Base-by-base conservation (phyloP, 2,113 vertebrate species). In the Arothron firmamentum region DNA sequence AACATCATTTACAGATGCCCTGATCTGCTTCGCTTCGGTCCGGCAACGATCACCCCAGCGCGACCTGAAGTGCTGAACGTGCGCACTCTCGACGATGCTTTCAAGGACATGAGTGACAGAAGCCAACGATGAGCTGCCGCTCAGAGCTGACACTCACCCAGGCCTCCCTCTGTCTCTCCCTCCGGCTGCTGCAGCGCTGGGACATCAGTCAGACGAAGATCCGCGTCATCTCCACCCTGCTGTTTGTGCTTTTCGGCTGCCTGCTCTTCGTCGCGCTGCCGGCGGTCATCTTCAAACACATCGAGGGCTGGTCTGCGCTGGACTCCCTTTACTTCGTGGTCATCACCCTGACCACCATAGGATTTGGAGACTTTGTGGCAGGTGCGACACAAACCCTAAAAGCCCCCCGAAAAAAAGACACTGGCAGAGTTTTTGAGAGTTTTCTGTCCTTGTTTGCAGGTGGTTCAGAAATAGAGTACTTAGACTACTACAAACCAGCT, bases 261-360 rank as follows among this genome's bases (percentile, higher is more conserved):
- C 90, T 96, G 63, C 91, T 96, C 61, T 97, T 98, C 54, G 95
- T 98, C 62, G 93, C 93, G 28, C 92, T 98, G 58, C 89, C 89
- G 0, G 83, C 89, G 1, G 80, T 79, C 72, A 86, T 89, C 60
- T 90, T 90, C 67, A 94, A 96, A 85, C 93, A 97, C 88, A 97
- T 98, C 59, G 95, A 98, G 90, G 94, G 93, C 64, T 98, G 95
- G 95, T 94, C 92, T 25, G 93, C 92, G 0, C 85, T 97, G 78
- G 95, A 98, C 49, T 93, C 95, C 43, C 93, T 98, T 67, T 98
- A 98, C 78, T 98, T 97, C 70, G 95, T 97, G 73, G 95, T 98
- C 75, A 94, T 90, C 72, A 90, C 89, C 52, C 67, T 90, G 66
- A 90, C 89, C 0, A 90, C 89, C 31, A 90, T 98, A 71, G 95